A percentile compares a stretch with the other conserved stretches of the same genome.
These are phyloP conservation scores for Platichthys stellatus DNA, from an alignment of 2,113 vertebrate genomes.

Conservation along the genomic window DNA sequence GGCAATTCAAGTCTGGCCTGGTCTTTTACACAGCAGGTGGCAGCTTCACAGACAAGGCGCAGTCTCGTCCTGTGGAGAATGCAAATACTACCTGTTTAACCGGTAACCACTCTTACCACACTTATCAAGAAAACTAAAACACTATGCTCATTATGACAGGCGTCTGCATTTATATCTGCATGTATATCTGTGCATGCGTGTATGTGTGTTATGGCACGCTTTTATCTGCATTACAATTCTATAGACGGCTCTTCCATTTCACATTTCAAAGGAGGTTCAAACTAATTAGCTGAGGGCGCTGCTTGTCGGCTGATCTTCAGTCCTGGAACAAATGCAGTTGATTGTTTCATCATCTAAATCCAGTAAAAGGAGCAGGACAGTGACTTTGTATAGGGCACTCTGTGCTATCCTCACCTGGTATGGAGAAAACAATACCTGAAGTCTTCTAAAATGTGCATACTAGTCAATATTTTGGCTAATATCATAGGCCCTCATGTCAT, in stretches of 20 bases:
- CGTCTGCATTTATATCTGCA: not conserved
- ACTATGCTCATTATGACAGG: not conserved
- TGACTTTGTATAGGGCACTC: slow-evolving; percentile 12
- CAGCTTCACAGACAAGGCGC: slow-evolving; percentile 18
- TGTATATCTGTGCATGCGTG: not conserved
- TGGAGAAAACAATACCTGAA: not conserved
- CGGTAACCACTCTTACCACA: slow-evolving; percentile 38
- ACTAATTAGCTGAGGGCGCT: slow-evolving; percentile 63
- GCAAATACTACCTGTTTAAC: slow-evolving; percentile 75
- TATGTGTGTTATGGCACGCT: not conserved
- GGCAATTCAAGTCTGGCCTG: slow-evolving; percentile 23
- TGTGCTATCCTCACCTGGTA: not conserved
- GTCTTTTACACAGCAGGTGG: slow-evolving; percentile 32
- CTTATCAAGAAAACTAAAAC: slow-evolving; percentile 68
- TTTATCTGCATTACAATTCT: slow-evolving; percentile 52
- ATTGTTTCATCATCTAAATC: slow-evolving; percentile 27
- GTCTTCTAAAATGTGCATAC: not conserved
- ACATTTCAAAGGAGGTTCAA: slow-evolving; percentile 63
- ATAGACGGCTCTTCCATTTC: slow-evolving; percentile 49
- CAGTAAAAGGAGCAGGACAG: slow-evolving; percentile 2
- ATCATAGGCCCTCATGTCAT: not conserved
- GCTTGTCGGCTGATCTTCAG: slow-evolving; percentile 39
- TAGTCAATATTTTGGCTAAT: not conserved
- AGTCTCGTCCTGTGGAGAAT: slow-evolving; percentile 59
- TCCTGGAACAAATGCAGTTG: slow-evolving; percentile 48